Base-by-base conservation (phyloP, 2,888 invertebrate genomes). In the Eueremaeus valkanovi region DNA sequence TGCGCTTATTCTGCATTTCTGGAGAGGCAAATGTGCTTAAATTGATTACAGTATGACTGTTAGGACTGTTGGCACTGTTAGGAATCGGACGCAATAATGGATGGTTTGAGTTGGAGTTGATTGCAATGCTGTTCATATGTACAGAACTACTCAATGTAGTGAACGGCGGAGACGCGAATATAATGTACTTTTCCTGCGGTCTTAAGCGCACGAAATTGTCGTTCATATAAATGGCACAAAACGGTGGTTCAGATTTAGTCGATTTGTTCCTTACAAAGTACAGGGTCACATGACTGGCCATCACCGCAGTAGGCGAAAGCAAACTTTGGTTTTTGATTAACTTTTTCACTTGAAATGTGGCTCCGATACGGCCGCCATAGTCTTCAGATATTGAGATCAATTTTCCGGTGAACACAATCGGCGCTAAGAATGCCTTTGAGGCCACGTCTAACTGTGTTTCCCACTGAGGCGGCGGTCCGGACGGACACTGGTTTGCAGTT, bases 381-480 rank as follows among this genome's bases (percentile, higher is more conserved):
- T 77, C 77, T 63, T 77, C 77, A 36, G 76, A 40, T n/a, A 77
- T 51, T 40, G 77, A 77, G 36, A 77, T 49, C 72, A 78, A 61
- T 58, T 75, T 27, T 33, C 78, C 78, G 61, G 36, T 73, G 18
- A 78, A 75, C 5, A 78, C 75, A 11, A 77, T 74, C 24, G 78
- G 78, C 24, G 78, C 29, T 42, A 78, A 72, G 33, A 70, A 75
- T 5, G 78, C 78, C 72, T 78, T 78, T 27, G 72, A 75, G 24
- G 77, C 75, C 36, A 68, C 75, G 36, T 78, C 78, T 49, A 78
- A 66, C n/a, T 68, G 55, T 13, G 61, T 42, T 24, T 61, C 58
- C 77, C 77, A 77, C 51, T 78, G 73, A 16, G 36, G 33, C 16
- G 76, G 77, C 68, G 77, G 73, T 36, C 78, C 77, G 29, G 70